These are phyloP conservation scores for Aricia artaxerxes DNA, from an alignment of 2,888 invertebrate species.

Conservation along the genomic window DNA sequence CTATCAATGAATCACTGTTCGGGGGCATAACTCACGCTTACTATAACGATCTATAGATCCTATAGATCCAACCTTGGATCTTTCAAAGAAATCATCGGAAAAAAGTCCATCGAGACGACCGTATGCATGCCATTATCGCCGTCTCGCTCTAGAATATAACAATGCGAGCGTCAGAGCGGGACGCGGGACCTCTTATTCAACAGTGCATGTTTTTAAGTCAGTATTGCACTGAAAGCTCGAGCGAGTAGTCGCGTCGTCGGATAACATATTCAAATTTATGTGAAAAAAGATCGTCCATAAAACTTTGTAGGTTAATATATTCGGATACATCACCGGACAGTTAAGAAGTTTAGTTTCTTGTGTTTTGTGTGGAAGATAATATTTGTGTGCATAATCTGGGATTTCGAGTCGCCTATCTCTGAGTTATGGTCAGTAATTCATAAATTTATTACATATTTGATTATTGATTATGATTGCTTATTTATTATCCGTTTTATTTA, in stretches of 20 bases:
- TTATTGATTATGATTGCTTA: constrained; percentile 27
- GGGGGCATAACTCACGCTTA: constrained; percentile 68
- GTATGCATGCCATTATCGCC: constrained; percentile 73
- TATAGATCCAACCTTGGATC: constrained; percentile 62
- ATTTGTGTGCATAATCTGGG: constrained; percentile 47
- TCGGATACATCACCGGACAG: constrained; percentile 5
- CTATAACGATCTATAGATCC: constrained; percentile 70
- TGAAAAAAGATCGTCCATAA: constrained; percentile 35
- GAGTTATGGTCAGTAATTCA: constrained; percentile 46
- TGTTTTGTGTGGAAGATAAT: constrained; percentile 46
- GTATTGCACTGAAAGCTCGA: constrained; percentile 48
- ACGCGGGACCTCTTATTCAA: constrained; percentile 59
- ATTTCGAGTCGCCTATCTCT: constrained; percentile 46
- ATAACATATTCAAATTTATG: constrained; percentile 10
- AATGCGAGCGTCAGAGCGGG: constrained; percentile 46
- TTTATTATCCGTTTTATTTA: constrained; percentile 23
- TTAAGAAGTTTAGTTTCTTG: constrained; percentile 33
- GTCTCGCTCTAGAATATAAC: constrained; percentile 48
- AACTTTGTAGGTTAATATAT: constrained; percentile 30
- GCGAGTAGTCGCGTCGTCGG: constrained; percentile 42
- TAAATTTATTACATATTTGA: constrained; percentile 36
- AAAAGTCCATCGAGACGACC: constrained; percentile 63
- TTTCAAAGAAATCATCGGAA: constrained; percentile 75
- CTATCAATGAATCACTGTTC: constrained; percentile 59
- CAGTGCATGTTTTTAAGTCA: constrained; percentile 50